A percentile compares a stretch with the other conserved stretches of the same genome.
phyloP scores from a whole-genome alignment of 2,113 vertebrate species.

The Pterocles gutturalis region DNA sequence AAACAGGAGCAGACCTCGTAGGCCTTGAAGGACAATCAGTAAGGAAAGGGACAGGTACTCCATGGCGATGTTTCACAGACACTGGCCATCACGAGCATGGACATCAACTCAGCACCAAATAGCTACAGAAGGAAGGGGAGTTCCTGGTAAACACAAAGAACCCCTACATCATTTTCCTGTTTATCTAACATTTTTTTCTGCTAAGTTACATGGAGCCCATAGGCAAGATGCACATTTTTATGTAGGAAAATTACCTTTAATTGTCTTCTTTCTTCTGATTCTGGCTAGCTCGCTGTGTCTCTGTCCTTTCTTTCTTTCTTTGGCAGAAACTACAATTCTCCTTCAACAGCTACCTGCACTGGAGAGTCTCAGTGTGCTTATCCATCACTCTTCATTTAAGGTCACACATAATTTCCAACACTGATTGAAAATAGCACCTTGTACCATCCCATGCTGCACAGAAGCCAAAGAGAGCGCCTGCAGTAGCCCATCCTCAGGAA shows the following conservation, averaged over 20 bases:
- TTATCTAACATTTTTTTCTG: not conserved
- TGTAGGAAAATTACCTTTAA: not conserved
- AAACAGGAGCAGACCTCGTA: not conserved
- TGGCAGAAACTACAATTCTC: not conserved
- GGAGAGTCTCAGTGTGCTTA: not conserved
- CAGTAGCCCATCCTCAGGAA: not conserved
- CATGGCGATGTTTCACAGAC: not conserved
- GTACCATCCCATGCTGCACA: not conserved
- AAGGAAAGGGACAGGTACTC: not conserved
- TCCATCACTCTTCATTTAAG: not conserved
- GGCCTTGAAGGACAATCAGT: not conserved
- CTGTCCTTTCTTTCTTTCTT: not conserved
- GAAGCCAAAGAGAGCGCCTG: not conserved
- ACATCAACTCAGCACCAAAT: not conserved
- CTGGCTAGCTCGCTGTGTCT: fast-evolving
- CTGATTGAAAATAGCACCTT: not conserved
- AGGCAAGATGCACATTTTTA: not conserved
- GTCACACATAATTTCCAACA: not conserved
- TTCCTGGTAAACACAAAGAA: not conserved
- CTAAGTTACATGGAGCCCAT: not conserved
- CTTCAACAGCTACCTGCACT: not conserved
- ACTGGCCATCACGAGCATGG: not conserved
- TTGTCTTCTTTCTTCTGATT: not conserved
- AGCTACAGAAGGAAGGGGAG: not conserved
- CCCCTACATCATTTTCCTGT: not conserved